Percentiles rank a stretch among this genome's conserved stretches.
Conservation (phyloP, 2,113 vertebrate species). For the Hippolais icterina region DNA sequence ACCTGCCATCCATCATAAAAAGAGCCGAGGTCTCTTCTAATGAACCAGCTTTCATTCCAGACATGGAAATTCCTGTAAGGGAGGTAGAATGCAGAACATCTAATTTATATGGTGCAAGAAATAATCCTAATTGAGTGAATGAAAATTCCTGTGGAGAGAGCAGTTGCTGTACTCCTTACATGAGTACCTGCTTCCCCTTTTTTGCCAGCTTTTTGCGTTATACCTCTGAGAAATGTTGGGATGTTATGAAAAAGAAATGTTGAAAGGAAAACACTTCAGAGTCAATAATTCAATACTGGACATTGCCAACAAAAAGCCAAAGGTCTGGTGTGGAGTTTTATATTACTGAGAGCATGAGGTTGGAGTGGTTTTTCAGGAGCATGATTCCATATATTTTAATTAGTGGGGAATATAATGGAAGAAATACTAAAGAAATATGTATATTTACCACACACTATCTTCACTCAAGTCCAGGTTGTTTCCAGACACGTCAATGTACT, state of each 20-base stretch:
- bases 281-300: neutral
- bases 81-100: neutral
- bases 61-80: conserved; percentile 60
- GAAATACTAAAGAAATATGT: neutral
- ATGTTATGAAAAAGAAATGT: neutral
- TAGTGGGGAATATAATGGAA: neutral
- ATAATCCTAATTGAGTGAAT: neutral
- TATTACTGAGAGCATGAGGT: neutral
- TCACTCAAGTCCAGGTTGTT: conserved; percentile 31
- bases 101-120: neutral
- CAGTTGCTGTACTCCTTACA: neutral
- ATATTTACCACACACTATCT: conserved; percentile 54
- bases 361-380: neutral
- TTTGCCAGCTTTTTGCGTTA: neutral
- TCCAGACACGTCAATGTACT: conserved; percentile 58
- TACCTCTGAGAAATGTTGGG: neutral
- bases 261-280: neutral
- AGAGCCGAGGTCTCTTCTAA: conserved; percentile 48
- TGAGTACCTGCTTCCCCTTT: neutral
- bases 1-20: conserved; percentile 69
- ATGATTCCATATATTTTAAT: neutral
- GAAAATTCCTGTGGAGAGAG: neutral
- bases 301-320: neutral
- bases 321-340: neutral
- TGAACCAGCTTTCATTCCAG: conserved; percentile 70